Evolutionary conservation across 2,888 invertebrate species (phyloP).

Genomic region (Noctua fimbriata): DNA sequence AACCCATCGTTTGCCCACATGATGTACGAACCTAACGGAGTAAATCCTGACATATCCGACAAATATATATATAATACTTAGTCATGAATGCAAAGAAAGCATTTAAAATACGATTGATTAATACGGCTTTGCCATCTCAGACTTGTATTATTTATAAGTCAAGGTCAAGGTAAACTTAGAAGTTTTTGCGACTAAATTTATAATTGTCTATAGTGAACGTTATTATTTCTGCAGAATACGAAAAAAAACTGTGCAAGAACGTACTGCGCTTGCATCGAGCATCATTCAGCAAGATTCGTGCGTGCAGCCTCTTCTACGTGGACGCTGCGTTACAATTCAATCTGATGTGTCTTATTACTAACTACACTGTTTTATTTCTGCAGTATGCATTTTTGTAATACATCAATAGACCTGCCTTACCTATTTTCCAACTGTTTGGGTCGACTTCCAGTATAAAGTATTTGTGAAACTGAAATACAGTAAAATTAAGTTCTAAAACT

Average conservation of each 20-base stretch:
- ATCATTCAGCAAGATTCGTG: slow-evolving; percentile 8
- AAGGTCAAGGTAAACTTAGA: neutral
- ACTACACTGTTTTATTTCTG: slow-evolving; percentile 14
- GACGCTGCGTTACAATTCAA: slow-evolving; percentile 7
- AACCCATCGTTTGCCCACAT: too few relatives aligned
- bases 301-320: neutral
- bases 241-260: slow-evolving; percentile 23
- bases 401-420: neutral
- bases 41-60: too few relatives aligned
- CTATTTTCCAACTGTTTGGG: too few relatives aligned
- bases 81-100: too few relatives aligned
- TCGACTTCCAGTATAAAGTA: too few relatives aligned
- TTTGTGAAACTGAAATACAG: too few relatives aligned
- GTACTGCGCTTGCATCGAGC: neutral
- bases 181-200: neutral
- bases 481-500: too few relatives aligned
- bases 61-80: neutral
- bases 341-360: neutral
- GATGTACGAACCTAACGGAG: too few relatives aligned
- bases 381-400: slow-evolving; percentile 12
- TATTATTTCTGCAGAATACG: slow-evolving; percentile 6
- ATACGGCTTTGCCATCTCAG: neutral
- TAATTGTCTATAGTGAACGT: neutral
- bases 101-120: neutral
- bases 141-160: neutral